Base-by-base conservation (phyloP, 1,140 invertebrate genomes). In the Bombus breviceps region DNA sequence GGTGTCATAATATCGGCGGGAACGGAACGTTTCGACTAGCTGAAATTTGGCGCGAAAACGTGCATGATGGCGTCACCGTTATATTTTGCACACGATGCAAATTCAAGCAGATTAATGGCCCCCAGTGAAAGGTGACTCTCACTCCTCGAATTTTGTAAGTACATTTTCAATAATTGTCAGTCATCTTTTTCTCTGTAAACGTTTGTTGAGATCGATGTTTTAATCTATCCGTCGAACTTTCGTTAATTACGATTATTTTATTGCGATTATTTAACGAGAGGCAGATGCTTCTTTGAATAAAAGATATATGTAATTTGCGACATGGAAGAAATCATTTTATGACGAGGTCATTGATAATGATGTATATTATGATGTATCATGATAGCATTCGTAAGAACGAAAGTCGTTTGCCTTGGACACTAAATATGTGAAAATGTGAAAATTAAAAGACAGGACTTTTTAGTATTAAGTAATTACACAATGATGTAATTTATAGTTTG, bases 371-470 rank as follows among this genome's bases (percentile, higher is more conserved):
- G 75, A 62, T 47, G 74, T 71, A 57, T 72, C 74, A 13, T 9
- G 68, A 68, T 68, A 66, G 41, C 37, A 15, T 69, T n/a, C 34
- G 73, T 87, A 76, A 62, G 32, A 69, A 80, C 66, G 76, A 87
- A 88, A 79, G 72, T 73, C 10, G 77, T 77, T 89, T 77, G 53
- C 77, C 81, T 89, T 85, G 88, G 8, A 25, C 32, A 32, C 15
- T 41, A 71, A 86, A 83, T 41, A 43, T 47, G 5, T 39, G 32
- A 68, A 69, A 37, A 10, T 47, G 34, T 66, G 9, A 84, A 80
- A 84, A 59, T 47, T 34, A n/a, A n/a, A 71, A 39, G 34, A 68
- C 13, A 13, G 37, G 13, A 43, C 43, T 10, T 74, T 8, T 74
- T 9, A 12, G 1, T 62, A 43, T 69, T 62, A 62, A 73, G 18